These are phyloP conservation scores for Gymnoscelis rufifasciata DNA, from an alignment of 2,888 invertebrate genomes.

Conservation along the genomic window DNA sequence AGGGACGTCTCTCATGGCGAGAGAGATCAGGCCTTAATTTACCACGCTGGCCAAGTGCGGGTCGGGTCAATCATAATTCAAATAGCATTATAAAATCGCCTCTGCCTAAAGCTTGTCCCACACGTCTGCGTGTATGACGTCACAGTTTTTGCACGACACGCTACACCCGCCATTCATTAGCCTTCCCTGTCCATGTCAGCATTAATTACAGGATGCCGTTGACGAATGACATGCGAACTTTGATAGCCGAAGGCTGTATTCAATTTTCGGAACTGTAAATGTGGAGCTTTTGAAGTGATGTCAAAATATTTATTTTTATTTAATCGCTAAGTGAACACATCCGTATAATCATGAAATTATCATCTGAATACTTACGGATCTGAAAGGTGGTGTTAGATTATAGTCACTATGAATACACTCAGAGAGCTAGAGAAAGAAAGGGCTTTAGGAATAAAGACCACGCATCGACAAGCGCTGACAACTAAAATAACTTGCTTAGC, in stretches of 20 bases:
- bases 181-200: constrained; percentile 55
- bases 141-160: constrained; percentile 66
- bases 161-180: constrained; percentile 71
- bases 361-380: no score
- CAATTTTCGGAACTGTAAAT: constrained; percentile 2
- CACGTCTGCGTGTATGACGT: constrained; percentile 51
- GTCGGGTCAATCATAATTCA: no score
- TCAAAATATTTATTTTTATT: background rate
- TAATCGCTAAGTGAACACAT: background rate
- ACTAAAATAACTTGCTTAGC: no score
- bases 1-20: no score
- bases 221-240: constrained; percentile 55
- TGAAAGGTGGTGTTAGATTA: no score
- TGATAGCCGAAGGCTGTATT: constrained; percentile 30
- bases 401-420: no score
- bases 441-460: no score
- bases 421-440: no score
- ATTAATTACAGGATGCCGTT: constrained; percentile 69
- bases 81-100: background rate
- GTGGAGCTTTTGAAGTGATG: background rate
- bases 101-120: constrained; percentile 6
- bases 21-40: no score
- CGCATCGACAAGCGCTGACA: no score
- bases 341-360: no score
- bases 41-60: no score